Evolutionary conservation across 2,113 vertebrate species (phyloP).

Genomic region (Coptodon rendalli): DNA sequence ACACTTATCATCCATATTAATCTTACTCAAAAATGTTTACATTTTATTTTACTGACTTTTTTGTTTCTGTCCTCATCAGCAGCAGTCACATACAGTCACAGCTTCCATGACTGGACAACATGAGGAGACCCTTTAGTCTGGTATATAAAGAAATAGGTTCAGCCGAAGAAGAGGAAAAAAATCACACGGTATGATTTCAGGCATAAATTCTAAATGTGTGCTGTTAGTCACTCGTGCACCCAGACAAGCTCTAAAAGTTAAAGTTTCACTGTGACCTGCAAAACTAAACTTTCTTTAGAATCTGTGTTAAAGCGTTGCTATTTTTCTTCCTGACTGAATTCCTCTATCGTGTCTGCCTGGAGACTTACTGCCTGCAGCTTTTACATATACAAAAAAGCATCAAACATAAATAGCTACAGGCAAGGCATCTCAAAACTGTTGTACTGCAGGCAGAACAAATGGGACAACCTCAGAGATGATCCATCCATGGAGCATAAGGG

Average conservation of each 20-base stretch:
- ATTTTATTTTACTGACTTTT: background rate
- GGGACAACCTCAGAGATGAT: conserved; percentile 48
- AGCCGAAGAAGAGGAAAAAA: background rate
- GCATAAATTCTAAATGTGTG: background rate
- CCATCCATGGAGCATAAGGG: conserved; percentile 40
- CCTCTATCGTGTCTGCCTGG: background rate
- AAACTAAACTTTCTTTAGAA: background rate
- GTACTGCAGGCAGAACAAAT: conserved; percentile 55
- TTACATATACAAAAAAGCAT: background rate
- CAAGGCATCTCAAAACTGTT: background rate
- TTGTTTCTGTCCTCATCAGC: background rate
- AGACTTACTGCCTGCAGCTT: background rate
- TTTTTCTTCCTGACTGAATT: background rate
- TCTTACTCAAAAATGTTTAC: background rate
- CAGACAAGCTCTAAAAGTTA: background rate
- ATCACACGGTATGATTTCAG: background rate
- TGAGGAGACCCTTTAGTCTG: background rate
- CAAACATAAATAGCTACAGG: background rate
- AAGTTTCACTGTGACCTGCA: background rate
- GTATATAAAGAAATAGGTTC: background rate
- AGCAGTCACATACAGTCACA: background rate
- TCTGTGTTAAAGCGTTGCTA: background rate
- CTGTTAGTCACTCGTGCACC: rapidly evolving
- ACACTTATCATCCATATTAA: background rate
- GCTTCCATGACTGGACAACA: background rate